phyloP scores from a whole-genome alignment of 2,113 vertebrate genomes.

The Calidris pugnax region DNA sequence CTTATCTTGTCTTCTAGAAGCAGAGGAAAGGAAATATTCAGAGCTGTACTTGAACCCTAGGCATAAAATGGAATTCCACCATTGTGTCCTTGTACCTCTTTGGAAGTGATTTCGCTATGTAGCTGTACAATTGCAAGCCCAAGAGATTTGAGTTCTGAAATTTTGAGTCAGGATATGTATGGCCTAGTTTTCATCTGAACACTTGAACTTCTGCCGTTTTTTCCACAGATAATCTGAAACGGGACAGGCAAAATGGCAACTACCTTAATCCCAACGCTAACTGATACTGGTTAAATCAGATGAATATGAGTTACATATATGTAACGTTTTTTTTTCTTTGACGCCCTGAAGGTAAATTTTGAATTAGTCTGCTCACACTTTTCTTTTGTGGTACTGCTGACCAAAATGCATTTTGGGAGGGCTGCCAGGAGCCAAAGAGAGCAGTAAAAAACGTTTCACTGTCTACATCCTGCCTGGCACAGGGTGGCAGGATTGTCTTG shows the following conservation, averaged over 20 bases:
- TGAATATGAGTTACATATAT: fast-evolving
- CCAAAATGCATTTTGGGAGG: neutral
- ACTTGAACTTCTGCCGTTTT: neutral
- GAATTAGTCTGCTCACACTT: neutral
- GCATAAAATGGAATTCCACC: neutral
- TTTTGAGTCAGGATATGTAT: neutral
- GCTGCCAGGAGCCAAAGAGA: neutral
- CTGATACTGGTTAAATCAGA: neutral
- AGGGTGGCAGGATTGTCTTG: conserved; percentile 1
- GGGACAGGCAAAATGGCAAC: neutral
- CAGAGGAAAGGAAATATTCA: neutral
- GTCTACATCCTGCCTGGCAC: neutral
- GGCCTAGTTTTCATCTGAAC: neutral
- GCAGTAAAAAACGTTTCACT: neutral
- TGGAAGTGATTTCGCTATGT: neutral
- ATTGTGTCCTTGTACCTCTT: neutral
- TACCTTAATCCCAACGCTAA: neutral
- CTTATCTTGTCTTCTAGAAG: neutral
- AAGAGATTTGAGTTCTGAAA: neutral
- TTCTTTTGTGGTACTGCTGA: neutral
- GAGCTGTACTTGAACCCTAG: neutral
- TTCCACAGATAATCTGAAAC: neutral
- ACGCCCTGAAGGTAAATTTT: neutral
- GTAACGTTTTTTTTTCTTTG: neutral
- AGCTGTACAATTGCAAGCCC: neutral